These are phyloP conservation scores for Ovis canadensis DNA, from an alignment of 2,113 vertebrate species.

Conservation along the genomic window DNA sequence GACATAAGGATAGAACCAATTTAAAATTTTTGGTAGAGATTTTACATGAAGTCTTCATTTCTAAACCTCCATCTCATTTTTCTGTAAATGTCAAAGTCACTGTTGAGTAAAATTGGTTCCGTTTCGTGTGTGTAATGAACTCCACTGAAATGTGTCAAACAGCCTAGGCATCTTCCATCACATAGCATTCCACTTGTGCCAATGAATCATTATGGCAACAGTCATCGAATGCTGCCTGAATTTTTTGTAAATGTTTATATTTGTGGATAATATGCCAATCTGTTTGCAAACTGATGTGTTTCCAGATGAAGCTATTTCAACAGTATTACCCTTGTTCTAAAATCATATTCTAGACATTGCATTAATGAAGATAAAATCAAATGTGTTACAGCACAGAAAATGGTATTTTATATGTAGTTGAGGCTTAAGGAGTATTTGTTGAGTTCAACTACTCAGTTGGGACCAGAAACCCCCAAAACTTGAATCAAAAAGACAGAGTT, in stretches of 20 bases:
- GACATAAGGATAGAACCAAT: constrained; percentile 32
- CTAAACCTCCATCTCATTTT: constrained; percentile 63
- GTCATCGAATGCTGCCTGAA: constrained; percentile 44
- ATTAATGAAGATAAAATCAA: constrained; percentile 73
- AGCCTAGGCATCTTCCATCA: constrained; percentile 56
- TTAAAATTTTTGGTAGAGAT: constrained; percentile 48
- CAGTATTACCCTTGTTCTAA: constrained; percentile 54
- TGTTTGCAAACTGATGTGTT: constrained; percentile 67
- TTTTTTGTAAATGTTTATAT: constrained; percentile 73
- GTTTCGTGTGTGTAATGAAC: constrained; percentile 71
- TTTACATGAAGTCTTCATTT: constrained; percentile 70
- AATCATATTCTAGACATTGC: constrained; percentile 64
- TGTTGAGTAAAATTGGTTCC: constrained; percentile 76
- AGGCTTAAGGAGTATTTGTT: constrained; percentile 26
- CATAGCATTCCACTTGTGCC: constrained; percentile 49
- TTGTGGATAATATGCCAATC: constrained; percentile 69
- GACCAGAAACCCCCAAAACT: not conserved
- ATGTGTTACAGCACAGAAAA: constrained; percentile 43
- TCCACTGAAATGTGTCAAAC: constrained; percentile 74
- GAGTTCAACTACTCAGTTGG: constrained; percentile 19
- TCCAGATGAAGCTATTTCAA: constrained; percentile 65
- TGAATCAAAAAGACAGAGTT: not conserved
- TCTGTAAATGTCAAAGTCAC: constrained; percentile 74
- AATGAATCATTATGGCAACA: constrained; percentile 67
- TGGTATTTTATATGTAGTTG: not conserved